These are phyloP conservation scores for Tupaia tana DNA, from an alignment of 2,113 vertebrate genomes.

Conservation along the genomic window DNA sequence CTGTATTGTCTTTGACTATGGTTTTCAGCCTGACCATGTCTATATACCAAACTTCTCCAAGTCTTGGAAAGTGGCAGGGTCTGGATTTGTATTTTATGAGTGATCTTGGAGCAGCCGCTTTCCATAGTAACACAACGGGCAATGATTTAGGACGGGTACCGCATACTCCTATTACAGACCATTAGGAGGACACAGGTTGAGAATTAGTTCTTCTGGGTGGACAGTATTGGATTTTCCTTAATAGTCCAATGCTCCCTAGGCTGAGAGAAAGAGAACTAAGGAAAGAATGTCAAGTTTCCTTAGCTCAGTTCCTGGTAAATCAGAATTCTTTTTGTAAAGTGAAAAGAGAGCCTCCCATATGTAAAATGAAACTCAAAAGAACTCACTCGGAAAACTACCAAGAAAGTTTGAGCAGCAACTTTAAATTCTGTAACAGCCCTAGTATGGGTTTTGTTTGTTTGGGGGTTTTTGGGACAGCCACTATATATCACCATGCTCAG, in stretches of 20 bases:
- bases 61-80: too few species aligned
- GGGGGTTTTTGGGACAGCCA: not conserved
- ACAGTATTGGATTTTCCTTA: not conserved
- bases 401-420: not conserved
- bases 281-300: not conserved
- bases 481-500: not conserved
- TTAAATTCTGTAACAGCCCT: not conserved
- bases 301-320: not conserved
- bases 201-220: not conserved
- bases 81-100: fast-evolving
- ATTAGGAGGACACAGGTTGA: not conserved
- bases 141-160: too few species aligned
- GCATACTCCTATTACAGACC: too few species aligned
- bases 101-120: not conserved
- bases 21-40: not conserved
- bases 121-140: not conserved
- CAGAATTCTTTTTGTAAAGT: not conserved
- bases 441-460: fast-evolving
- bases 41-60: not conserved
- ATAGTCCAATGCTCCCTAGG: fast-evolving
- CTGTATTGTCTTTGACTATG: not conserved
- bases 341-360: not conserved
- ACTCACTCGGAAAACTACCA: not conserved
- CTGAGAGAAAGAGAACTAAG: not conserved
- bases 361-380: not conserved